Evolutionary conservation across 1,140 invertebrate genomes (phyloP).

Genomic region (Gonioctena quinquepunctata): DNA sequence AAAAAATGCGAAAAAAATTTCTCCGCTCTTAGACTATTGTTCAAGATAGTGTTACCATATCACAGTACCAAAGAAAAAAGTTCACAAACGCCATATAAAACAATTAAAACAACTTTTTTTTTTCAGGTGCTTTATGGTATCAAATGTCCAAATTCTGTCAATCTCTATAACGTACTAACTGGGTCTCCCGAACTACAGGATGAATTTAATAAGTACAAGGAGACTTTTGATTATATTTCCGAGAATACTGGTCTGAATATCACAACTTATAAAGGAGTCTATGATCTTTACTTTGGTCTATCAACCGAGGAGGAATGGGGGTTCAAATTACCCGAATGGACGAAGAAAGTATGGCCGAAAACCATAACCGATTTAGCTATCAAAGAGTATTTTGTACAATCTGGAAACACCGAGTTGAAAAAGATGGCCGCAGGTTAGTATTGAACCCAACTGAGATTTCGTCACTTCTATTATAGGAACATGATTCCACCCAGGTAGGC

Average conservation of each 20-base stretch:
- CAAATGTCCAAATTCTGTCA: constrained; percentile 22
- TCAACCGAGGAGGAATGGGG: constrained; percentile 58
- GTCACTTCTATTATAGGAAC: no score
- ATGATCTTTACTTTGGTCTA: constrained; percentile 32
- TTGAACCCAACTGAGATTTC: no score
- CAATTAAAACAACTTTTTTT: no score
- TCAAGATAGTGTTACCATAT: no score
- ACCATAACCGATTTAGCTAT: constrained; percentile 35
- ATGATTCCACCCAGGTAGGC: no score
- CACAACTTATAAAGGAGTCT: constrained; percentile 24
- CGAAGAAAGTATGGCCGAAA: constrained; percentile 63
- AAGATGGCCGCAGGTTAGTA: constrained; percentile 31
- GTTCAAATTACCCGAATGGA: constrained; percentile 65
- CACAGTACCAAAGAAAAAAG: no score
- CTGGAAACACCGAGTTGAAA: constrained; percentile 25
- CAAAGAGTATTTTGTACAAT: constrained; percentile 30
- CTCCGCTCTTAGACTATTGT: no score
- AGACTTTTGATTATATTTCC: constrained; percentile 26
- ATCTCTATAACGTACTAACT: constrained; percentile 16
- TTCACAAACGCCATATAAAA: no score
- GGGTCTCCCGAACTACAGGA: constrained; percentile 8
- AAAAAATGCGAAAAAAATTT: no score
- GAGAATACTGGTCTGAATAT: constrained; percentile 32
- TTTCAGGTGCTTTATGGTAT: constrained; percentile 45
- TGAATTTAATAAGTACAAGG: constrained; percentile 19